Base-by-base conservation (phyloP, 2,797 vertebrate species). In the Hippopotamyrus pictus region DNA sequence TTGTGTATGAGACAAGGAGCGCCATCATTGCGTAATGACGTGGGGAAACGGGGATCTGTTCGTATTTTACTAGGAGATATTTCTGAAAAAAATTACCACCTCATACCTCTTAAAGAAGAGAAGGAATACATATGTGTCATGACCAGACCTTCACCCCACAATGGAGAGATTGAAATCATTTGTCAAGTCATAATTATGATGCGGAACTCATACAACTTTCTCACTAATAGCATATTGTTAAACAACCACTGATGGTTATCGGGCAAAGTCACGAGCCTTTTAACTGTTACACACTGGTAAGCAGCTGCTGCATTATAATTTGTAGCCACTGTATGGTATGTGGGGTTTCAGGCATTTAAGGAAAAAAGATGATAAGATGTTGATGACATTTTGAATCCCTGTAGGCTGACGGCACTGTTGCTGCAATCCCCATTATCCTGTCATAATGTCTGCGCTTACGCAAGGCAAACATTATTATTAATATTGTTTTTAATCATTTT, bases 51-150 rank as follows among this genome's bases (percentile, higher is more conserved):
- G 69, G 53, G 84, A 62, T 33, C 48, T 73, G 79, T 87, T 86
- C 89, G 44, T 57, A 46, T 89, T 59, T 88, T 88, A 29, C 54
- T 25, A 46, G 46, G 65, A 73, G 83, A 86, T 69, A 37, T 44
- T 25, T 22, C 12, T 33, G 79, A 12, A 19, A 54, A 19, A n/a
- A 22, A 65, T 41, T 51, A 85, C 17, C 46, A 7, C 33, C 7
- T n/a, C 57, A 96, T 96, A 85, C 95, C 96, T 92, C 89, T 48
- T n/a, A 93, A 93, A 92, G 96, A 94, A 91, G 95, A 96, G 92
- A 96, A 96, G 62, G 96, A 97, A 89, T 97, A 96, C 92, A 95
- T 91, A 96, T 96, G 94, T 93, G 94, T 98, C 93, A 96, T 94
- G 94, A 95, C 96, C 57, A 93, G 95, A 94, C 97, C 97, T 96